These are phyloP conservation scores for Dexiosoma caninum DNA, from an alignment of 2,888 invertebrate genomes.

Conservation along the genomic window DNA sequence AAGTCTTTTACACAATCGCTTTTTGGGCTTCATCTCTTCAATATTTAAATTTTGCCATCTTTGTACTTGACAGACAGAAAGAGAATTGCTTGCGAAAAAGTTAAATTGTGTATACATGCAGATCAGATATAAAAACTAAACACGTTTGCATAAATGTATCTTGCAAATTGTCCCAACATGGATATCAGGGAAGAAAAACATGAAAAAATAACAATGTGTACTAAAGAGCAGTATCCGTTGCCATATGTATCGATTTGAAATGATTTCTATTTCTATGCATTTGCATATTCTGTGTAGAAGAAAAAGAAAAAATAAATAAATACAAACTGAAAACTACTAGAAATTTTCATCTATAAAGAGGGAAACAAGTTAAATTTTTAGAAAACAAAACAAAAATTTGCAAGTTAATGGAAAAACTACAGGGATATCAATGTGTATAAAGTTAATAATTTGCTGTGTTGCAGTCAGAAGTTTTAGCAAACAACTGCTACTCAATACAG, in stretches of 20 bases:
- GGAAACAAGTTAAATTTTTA: no score
- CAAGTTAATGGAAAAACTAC: no score
- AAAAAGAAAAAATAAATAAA: not conserved
- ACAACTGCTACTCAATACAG: constrained; percentile 1
- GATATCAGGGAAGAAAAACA: not conserved
- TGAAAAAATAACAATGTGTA: not conserved
- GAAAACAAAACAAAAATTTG: no score
- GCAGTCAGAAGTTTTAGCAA: not conserved
- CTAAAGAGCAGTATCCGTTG: constrained; percentile 7
- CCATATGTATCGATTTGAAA: constrained; percentile 23
- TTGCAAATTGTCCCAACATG: not conserved
- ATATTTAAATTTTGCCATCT: no score
- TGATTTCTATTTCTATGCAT: constrained; percentile 5
- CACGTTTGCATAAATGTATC: not conserved
- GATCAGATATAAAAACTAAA: not conserved
- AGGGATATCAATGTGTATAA: no score
- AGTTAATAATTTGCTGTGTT: not conserved
- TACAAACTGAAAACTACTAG: not conserved
- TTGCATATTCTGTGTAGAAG: not conserved
- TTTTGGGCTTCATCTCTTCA: no score
- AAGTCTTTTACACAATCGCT: no score
- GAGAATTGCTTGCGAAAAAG: not conserved
- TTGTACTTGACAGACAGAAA: no score
- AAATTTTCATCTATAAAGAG: no score
- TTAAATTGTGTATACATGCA: not conserved